Percentiles rank a stretch among this genome's conserved stretches.
Evolutionary conservation across 2,797 vertebrate genomes (phyloP).

Genomic region (Thripadectes ignobilis): DNA sequence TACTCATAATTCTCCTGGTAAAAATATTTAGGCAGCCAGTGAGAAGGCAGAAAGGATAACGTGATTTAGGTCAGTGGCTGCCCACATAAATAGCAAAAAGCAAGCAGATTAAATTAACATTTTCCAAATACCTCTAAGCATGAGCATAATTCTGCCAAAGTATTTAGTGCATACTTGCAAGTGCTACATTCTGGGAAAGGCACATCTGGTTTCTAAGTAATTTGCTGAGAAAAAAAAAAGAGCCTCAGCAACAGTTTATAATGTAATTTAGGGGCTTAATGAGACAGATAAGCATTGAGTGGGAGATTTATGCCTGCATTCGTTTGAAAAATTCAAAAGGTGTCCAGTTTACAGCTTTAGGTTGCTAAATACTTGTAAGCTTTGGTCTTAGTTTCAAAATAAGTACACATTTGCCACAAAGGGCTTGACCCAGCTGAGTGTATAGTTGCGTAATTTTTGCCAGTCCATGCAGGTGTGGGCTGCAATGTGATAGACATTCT

Average conservation of each 20-base stretch:
- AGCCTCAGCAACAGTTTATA: background rate
- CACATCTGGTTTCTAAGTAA: conserved; percentile 8
- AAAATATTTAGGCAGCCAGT: conserved; percentile 7
- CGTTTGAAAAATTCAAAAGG: background rate
- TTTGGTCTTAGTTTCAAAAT: background rate
- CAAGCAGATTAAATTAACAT: conserved; percentile 22
- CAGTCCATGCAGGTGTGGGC: background rate
- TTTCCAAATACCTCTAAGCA: conserved; percentile 46
- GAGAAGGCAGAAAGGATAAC: background rate
- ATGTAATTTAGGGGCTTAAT: conserved; percentile 28
- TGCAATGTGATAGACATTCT: background rate
- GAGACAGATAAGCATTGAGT: conserved; percentile 16
- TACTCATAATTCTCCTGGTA: background rate
- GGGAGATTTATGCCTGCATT: background rate
- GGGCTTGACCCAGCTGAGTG: background rate
- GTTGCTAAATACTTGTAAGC: background rate
- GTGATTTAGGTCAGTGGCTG: conserved; percentile 10
- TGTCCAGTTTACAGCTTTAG: background rate
- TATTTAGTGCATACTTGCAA: background rate
- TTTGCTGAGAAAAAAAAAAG: background rate
- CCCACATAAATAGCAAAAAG: conserved; percentile 1
- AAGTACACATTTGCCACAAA: background rate
- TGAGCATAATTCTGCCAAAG: conserved; percentile 9
- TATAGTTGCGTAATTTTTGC: background rate
- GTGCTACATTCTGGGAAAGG: background rate